These are phyloP conservation scores for Tiliqua scincoides DNA, from an alignment of 2,113 vertebrate genomes.

Conservation along the genomic window DNA sequence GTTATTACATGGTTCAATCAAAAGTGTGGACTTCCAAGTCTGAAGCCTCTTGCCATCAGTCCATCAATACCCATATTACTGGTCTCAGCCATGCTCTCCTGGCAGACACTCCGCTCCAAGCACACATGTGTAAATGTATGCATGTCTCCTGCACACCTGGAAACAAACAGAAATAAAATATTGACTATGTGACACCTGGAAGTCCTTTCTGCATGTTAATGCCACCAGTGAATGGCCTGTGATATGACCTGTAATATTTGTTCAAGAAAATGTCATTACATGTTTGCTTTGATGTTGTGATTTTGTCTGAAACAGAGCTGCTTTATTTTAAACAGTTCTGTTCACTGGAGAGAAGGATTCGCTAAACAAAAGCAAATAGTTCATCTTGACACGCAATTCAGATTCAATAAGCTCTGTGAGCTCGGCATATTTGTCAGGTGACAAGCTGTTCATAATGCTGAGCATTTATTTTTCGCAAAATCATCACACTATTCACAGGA, in stretches of 20 bases:
- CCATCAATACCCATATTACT: too few relatives aligned
- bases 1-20: too few relatives aligned
- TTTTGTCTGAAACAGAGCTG: not conserved
- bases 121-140: too few relatives aligned
- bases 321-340: constrained; percentile 17
- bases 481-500: not conserved
- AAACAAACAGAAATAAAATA: too few relatives aligned
- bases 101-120: too few relatives aligned
- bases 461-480: constrained; percentile 54
- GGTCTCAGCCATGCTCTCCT: too few relatives aligned
- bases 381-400: constrained; percentile 44
- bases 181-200: too few relatives aligned
- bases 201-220: too few relatives aligned
- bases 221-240: not conserved
- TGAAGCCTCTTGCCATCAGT: too few relatives aligned
- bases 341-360: constrained; percentile 32
- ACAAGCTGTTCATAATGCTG: constrained; percentile 44
- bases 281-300: not conserved
- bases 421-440: constrained; percentile 40
- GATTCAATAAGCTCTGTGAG: constrained; percentile 40
- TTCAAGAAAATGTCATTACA: not conserved
- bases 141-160: too few relatives aligned
- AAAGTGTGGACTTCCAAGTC: too few relatives aligned
- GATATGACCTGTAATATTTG: not conserved
- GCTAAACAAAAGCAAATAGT: constrained; percentile 38